Evolutionary conservation across 2,113 vertebrate genomes (phyloP).

Genomic region (Gallinago media): DNA sequence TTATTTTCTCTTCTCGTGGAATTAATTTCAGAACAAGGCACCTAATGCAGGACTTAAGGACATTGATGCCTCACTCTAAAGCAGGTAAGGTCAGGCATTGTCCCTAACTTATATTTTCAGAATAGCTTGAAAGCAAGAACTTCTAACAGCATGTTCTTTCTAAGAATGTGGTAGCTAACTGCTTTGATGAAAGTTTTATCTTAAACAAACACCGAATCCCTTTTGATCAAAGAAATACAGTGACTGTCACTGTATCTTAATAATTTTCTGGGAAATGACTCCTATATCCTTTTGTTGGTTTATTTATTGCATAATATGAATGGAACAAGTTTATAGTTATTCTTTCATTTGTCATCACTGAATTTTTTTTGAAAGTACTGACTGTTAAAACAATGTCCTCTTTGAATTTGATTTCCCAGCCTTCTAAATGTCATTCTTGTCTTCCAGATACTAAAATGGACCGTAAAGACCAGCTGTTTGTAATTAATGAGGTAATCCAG

Average conservation of each 20-base stretch:
- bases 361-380: background rate
- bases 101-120: background rate
- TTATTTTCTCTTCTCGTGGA: constrained; percentile 97
- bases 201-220: background rate
- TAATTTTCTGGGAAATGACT: background rate
- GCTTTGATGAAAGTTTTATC: background rate
- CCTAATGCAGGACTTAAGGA: constrained; percentile 94
- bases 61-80: constrained; percentile 96
- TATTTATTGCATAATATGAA: background rate
- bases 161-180: background rate
- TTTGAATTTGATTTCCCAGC: background rate
- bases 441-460: constrained; percentile 98
- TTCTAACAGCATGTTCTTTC: background rate
- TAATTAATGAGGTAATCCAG: constrained; percentile 91
- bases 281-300: background rate
- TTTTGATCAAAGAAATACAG: background rate
- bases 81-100: constrained; percentile 75
- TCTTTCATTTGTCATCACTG: background rate
- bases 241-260: accelerated
- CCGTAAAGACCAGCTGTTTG: constrained; percentile 94
- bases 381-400: background rate
- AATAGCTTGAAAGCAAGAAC: background rate
- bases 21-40: constrained; percentile 96
- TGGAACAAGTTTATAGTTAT: background rate
- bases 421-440: background rate